Percentiles rank a stretch among this genome's conserved stretches.
Conservation (phyloP, 1,140 invertebrate genomes). For the Drosophila bipectinata region DNA sequence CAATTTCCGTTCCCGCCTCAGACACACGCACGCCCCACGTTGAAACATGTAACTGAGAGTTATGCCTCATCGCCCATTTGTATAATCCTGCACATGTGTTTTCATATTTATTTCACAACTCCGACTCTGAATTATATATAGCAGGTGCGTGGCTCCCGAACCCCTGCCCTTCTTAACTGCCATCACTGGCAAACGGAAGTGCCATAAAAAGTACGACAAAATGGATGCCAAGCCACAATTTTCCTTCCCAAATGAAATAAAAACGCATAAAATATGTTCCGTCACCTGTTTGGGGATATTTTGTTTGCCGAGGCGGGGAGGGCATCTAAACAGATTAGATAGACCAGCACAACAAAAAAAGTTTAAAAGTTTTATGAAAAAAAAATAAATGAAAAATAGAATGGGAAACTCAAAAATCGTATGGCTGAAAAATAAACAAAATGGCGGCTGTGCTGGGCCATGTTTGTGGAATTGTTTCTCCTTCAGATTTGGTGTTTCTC, state of each 20-base stretch:
- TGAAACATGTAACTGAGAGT: constrained; percentile 18
- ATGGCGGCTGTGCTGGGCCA: constrained; percentile 43
- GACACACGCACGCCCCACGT: constrained; percentile 20
- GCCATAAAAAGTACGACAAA: constrained; percentile 69
- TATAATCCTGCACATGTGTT: constrained; percentile 77
- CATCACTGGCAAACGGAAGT: constrained; percentile 31
- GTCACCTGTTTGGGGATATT: constrained; percentile 40
- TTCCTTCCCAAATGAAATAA: constrained; percentile 61
- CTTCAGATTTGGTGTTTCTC: too few relatives aligned
- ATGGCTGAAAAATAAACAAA: constrained; percentile 58
- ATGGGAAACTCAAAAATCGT: constrained; percentile 31
- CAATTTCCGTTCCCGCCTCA: constrained; percentile 58
- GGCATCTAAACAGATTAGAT: constrained; percentile 66
- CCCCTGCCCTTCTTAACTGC: background rate
- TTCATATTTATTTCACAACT: constrained; percentile 62
- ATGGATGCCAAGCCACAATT: constrained; percentile 36
- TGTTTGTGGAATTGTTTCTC: constrained; percentile 1
- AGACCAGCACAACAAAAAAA: constrained; percentile 37
- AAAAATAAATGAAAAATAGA: constrained; percentile 10
- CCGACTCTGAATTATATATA: constrained; percentile 37
- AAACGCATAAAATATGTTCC: constrained; percentile 71
- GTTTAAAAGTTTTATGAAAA: constrained; percentile 50
- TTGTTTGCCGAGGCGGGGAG: constrained; percentile 10
- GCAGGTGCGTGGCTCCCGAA: constrained; percentile 9
- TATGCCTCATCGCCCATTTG: constrained; percentile 55